These are phyloP conservation scores for Lutjanus erythropterus DNA, from an alignment of 2,113 vertebrate species.

Conservation along the genomic window DNA sequence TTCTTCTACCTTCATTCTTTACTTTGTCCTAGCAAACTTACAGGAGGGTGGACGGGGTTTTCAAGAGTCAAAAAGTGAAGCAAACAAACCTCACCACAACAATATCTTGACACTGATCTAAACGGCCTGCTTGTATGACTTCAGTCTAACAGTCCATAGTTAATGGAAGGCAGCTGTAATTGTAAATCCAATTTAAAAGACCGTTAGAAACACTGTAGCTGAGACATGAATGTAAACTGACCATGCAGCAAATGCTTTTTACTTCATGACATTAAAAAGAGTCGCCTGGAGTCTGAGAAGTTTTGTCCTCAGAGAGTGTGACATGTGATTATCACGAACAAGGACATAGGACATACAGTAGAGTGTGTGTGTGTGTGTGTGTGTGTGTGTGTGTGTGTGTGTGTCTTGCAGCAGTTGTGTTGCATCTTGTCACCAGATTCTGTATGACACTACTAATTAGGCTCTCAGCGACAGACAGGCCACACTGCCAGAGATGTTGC, in stretches of 20 bases:
- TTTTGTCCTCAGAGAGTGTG: neutral
- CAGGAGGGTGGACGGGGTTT: neutral
- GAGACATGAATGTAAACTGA: constrained; percentile 33
- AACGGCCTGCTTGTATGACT: neutral
- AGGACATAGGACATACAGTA: constrained; percentile 10
- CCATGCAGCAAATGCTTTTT: constrained; percentile 22
- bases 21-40: neutral
- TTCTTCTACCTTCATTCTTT: neutral
- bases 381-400: constrained; percentile 33
- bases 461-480: constrained; percentile 60
- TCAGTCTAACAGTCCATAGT: neutral
- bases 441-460: constrained; percentile 70
- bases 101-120: neutral
- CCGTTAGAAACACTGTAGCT: neutral
- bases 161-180: constrained; percentile 1
- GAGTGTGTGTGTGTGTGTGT: constrained; percentile 18
- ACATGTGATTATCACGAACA: constrained; percentile 7
- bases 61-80: neutral
- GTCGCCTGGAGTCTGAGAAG: constrained; percentile 19
- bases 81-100: neutral
- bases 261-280: constrained; percentile 56
- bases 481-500: constrained; percentile 32
- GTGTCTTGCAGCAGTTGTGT: constrained; percentile 51
- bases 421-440: constrained; percentile 61
- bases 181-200: constrained; percentile 37